Conservation (phyloP, 2,113 vertebrate genomes). For the Colaptes auratus region DNA sequence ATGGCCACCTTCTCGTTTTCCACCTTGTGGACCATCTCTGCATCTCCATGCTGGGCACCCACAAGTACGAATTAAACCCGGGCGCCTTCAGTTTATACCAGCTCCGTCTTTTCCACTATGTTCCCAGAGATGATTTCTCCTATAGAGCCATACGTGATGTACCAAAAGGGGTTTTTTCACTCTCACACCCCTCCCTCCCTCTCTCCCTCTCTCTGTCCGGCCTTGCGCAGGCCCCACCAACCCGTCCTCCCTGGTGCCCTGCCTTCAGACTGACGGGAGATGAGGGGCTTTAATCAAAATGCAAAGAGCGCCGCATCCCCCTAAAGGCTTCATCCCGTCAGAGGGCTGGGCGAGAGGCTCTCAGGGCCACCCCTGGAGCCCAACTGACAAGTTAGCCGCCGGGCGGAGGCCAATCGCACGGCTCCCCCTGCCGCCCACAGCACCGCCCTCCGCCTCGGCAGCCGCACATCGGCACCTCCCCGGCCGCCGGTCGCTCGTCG, state of each 20-base stretch:
- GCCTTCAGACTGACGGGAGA: slow-evolving; percentile 85
- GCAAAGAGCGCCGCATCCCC: slow-evolving; percentile 81
- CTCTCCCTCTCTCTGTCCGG: slow-evolving; percentile 70
- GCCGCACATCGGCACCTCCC: neutral
- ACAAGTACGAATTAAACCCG: slow-evolving; percentile 70
- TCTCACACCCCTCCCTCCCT: neutral
- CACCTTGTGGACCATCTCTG: slow-evolving; percentile 91
- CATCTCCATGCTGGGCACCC: slow-evolving; percentile 86
- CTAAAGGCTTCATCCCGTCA: slow-evolving; percentile 85
- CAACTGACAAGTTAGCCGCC: slow-evolving; percentile 81
- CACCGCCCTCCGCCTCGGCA: slow-evolving; percentile 78
- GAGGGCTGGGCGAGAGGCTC: slow-evolving; percentile 87
- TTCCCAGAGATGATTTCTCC: slow-evolving; percentile 78
- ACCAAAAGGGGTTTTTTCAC: neutral
- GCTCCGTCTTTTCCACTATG: slow-evolving; percentile 72
- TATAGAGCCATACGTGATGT: slow-evolving; percentile 87
- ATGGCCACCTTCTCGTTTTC: slow-evolving; percentile 92
- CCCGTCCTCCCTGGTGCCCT: slow-evolving; percentile 81
- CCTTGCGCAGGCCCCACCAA: slow-evolving; percentile 79
- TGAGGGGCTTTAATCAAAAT: slow-evolving; percentile 86
- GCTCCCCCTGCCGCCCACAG: slow-evolving; percentile 75
- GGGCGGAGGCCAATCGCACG: slow-evolving; percentile 86
- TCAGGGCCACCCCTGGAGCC: slow-evolving; percentile 80
- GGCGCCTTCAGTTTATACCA: slow-evolving; percentile 69
- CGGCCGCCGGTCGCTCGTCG: slow-evolving; percentile 71